Conservation (phyloP, 2,797 vertebrate genomes). For the Artibeus jamaicensis region DNA sequence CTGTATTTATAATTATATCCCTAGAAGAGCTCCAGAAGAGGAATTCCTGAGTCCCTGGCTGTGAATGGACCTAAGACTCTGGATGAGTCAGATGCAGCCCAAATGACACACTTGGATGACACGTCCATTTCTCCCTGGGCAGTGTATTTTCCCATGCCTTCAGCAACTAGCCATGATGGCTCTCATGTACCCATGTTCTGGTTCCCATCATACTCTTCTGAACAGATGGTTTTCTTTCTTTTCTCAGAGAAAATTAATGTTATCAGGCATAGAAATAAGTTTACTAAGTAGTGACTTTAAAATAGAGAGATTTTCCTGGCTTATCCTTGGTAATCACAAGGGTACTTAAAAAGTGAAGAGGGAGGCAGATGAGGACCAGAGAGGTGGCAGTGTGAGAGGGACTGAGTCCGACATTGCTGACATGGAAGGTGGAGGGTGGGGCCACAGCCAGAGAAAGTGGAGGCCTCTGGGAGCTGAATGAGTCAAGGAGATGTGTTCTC, state of each 20-base stretch:
- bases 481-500: not conserved
- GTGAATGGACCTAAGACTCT: not conserved
- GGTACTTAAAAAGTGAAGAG: not conserved
- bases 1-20: not conserved
- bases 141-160: not conserved
- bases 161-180: not conserved
- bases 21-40: not conserved
- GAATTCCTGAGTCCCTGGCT: not conserved
- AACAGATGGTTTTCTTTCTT: not conserved
- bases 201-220: not conserved
- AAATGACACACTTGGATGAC: not conserved
- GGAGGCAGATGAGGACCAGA: not conserved
- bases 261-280: not conserved
- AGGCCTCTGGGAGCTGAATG: not conserved
- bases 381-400: not conserved
- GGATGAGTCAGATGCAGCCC: not conserved
- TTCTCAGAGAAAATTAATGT: constrained; percentile 4
- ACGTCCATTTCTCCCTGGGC: not conserved
- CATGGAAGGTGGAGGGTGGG: not conserved
- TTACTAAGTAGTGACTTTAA: not conserved
- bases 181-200: not conserved
- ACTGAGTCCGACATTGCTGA: not conserved
- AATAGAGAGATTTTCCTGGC: not conserved
- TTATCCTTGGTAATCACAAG: not conserved
- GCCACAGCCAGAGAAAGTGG: not conserved